A percentile compares a stretch with the other conserved stretches of the same genome.
These are phyloP conservation scores for Patella depressa DNA, from an alignment of 2,888 invertebrate genomes.

Conservation along the genomic window DNA sequence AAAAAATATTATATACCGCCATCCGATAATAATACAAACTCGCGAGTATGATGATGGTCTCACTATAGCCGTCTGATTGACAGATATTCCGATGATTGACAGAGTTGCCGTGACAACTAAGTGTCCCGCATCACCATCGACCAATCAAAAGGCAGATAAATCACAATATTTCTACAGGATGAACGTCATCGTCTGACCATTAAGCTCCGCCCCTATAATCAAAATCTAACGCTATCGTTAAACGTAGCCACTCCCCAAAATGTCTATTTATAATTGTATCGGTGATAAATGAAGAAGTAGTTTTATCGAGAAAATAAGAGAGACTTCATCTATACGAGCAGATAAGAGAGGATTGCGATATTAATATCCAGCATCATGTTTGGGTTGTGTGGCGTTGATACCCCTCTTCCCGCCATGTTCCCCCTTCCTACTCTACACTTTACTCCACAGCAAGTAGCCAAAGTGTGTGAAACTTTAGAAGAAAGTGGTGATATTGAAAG, in stretches of 20 bases:
- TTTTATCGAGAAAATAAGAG: conserved; percentile 8
- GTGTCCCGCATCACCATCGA: conserved; percentile 41
- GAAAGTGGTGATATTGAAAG: conserved; percentile 74
- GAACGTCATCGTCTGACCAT: conserved; percentile 27
- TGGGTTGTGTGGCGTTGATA: conserved; percentile 40
- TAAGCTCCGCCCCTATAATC: conserved; percentile 33
- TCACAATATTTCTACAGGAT: conserved; percentile 36
- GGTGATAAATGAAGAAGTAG: conserved; percentile 21
- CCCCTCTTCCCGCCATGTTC: conserved; percentile 48
- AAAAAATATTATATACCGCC: neutral
- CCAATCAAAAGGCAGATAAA: conserved; percentile 47
- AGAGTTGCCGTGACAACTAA: conserved; percentile 37
- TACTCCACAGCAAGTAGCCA: conserved; percentile 69
- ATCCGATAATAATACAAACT: neutral
- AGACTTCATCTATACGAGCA: conserved; percentile 13
- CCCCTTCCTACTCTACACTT: conserved; percentile 66
- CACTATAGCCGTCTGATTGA: conserved; percentile 30
- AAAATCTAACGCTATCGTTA: conserved; percentile 46
- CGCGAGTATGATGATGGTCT: conserved; percentile 26
- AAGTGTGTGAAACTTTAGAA: conserved; percentile 71
- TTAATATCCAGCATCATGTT: conserved; percentile 31
- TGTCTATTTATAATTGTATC: conserved; percentile 43
- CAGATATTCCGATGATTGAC: conserved; percentile 39
- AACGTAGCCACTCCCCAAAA: conserved; percentile 45
- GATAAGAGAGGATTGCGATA: conserved; percentile 7